Conservation (phyloP, 2,113 vertebrate genomes). For the Pomatorhinus ruficollis region DNA sequence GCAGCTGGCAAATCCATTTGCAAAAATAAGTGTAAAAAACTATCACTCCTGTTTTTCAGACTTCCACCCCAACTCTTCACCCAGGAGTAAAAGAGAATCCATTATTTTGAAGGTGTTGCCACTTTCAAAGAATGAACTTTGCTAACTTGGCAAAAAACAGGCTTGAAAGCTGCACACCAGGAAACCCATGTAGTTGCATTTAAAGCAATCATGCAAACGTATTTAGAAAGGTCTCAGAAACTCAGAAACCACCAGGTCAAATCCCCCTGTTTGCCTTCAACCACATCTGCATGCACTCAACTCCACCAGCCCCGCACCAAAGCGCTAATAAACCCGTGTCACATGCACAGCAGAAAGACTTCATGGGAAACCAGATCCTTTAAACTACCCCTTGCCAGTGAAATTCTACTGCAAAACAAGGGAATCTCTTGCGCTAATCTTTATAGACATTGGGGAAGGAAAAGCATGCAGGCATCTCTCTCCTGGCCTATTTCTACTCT, state of each 20-base stretch:
- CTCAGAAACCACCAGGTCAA: background rate
- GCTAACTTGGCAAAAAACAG: background rate
- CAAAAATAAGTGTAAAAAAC: background rate
- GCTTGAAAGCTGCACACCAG: background rate
- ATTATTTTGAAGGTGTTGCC: background rate
- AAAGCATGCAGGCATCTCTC: background rate
- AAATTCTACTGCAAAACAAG: background rate
- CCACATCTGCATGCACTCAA: background rate
- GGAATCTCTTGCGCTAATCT: background rate
- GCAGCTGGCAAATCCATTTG: background rate
- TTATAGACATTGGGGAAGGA: background rate
- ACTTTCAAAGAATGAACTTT: background rate
- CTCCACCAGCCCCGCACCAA: background rate
- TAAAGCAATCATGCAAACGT: rapidly evolving
- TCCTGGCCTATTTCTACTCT: background rate
- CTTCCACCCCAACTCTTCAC: background rate
- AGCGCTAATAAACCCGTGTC: background rate
- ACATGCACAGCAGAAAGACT: background rate
- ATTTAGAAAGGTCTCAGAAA: background rate
- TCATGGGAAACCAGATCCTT: background rate
- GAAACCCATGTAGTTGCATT: background rate
- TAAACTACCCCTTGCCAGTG: background rate
- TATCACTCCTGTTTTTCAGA: background rate
- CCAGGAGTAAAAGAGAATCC: background rate
- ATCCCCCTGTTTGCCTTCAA: background rate